phyloP scores from a whole-genome alignment of 2,797 vertebrate species.

The Chaenodraco wilsoni region DNA sequence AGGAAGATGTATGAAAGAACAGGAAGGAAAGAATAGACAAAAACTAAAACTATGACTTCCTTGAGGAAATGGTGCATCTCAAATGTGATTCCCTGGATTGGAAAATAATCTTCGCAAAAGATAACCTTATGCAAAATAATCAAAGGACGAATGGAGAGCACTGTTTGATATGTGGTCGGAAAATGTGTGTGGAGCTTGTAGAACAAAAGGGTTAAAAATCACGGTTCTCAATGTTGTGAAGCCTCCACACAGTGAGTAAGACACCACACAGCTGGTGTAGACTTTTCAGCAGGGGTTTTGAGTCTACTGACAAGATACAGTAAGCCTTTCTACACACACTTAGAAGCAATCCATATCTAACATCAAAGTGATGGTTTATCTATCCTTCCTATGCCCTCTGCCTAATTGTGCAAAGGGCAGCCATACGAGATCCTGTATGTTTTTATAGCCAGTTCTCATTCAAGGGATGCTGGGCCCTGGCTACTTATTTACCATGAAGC shows the following conservation, averaged over 20 bases:
- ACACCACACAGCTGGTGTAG: not conserved
- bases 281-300: not conserved
- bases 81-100: not conserved
- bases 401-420: not conserved
- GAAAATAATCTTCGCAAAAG: not conserved
- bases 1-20: not conserved
- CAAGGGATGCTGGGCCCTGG: slow-evolving; percentile 24
- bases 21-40: not conserved
- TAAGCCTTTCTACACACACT: not conserved
- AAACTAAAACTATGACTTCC: not conserved
- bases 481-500: slow-evolving; percentile 42
- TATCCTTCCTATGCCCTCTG: not conserved
- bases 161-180: no score
- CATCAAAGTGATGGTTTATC: not conserved
- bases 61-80: not conserved
- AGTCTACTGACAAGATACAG: not conserved
- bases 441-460: slow-evolving; percentile 6
- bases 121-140: no score
- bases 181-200: not conserved
- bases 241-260: not conserved
- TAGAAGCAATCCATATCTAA: slow-evolving; percentile 5
- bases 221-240: not conserved
- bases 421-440: slow-evolving; percentile 12
- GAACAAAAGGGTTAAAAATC: not conserved
- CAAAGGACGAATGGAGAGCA: no score